Evolutionary conservation across 2,797 vertebrate genomes (phyloP), one percentile per base, ranked within the genome.

Genomic region (Crenuchus spilurus): DNA sequence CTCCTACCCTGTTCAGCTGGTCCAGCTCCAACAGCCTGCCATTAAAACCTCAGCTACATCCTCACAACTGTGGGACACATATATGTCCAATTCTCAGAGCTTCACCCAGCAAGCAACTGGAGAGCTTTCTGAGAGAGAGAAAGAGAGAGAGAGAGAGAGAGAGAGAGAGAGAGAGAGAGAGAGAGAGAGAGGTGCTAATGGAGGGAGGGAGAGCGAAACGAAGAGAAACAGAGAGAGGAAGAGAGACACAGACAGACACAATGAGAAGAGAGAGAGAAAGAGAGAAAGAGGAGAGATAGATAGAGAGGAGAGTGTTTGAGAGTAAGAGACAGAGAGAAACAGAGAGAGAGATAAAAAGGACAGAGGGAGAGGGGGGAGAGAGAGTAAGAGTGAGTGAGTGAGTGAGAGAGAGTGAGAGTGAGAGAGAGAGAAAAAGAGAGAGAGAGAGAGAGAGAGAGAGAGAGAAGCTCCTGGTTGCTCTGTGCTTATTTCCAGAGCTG

Each of bases 1-100:
- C 16, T 78, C 58, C 55, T 20, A 58, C 18, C 58, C 42, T 48
- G 35, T 48, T 41, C 63, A 14, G 51, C 55, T 26, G 18, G 46
- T 39, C 39, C 24, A 51, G 42, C 70, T 63, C 55, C 31, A 69
- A 22, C 20, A 31, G 1, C 18, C 28, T 11, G 26, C 35, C 22
- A 58, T 18, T 0, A 35, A n/a, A 14, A 0, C 35, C 1, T 22
- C 42, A 20, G 3, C 28, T 41, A 24, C 41, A 26, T 33, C 44
- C 46, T 42, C 1, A 2, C 31, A 33, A 31, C 6, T 42, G 13
- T 28, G 1, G 13, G 18, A 39, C 3, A 9, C 6, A n/a, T 31
- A 3, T 11, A 5, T 13, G 52, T 57, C 52, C 30, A 31, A 3
- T 30, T 18, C 52, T 33, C 52, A 33, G 28, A 6, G 33, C 9